phyloP scores from a whole-genome alignment of 2,797 vertebrate species.

The Hirundo rustica region DNA sequence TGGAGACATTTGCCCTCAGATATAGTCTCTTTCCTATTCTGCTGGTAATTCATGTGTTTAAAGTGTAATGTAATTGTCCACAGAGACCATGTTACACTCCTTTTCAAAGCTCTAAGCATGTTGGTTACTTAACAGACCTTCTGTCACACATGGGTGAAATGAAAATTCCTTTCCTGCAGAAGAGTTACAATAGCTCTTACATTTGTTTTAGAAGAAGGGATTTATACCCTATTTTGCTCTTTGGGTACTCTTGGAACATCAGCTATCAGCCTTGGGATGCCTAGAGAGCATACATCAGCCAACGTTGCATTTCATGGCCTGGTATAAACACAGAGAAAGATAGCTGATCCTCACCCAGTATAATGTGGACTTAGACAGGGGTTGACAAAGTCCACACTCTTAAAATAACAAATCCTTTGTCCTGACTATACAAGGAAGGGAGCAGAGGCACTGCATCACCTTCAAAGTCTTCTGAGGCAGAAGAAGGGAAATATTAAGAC shows the following conservation, averaged over 20 bases:
- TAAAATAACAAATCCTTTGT: constrained; percentile 31
- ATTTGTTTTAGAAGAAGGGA: not conserved
- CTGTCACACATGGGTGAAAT: constrained; percentile 5
- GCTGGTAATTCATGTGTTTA: not conserved
- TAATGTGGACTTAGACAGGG: not conserved
- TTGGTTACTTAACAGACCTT: not conserved
- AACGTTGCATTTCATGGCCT: not conserved
- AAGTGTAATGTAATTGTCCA: not conserved
- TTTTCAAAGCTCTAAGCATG: not conserved
- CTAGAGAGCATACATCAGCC: not conserved
- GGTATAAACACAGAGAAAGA: not conserved
- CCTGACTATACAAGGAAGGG: not conserved
- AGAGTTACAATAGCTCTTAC: not conserved
- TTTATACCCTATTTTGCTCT: constrained; percentile 22
- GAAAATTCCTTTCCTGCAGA: not conserved
- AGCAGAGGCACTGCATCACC: not conserved
- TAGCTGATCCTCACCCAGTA: not conserved
- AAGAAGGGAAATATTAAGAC: not conserved
- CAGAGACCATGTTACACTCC: not conserved
- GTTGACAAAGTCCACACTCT: not conserved
- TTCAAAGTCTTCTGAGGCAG: not conserved
- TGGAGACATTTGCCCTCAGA: constrained; percentile 12
- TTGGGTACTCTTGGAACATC: not conserved
- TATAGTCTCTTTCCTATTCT: not conserved
- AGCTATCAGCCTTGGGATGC: not conserved